A percentile compares a stretch with the other conserved stretches of the same genome.
These are phyloP conservation scores for Argyresthia goedartella DNA, from an alignment of 2,888 invertebrate genomes.

Conservation along the genomic window DNA sequence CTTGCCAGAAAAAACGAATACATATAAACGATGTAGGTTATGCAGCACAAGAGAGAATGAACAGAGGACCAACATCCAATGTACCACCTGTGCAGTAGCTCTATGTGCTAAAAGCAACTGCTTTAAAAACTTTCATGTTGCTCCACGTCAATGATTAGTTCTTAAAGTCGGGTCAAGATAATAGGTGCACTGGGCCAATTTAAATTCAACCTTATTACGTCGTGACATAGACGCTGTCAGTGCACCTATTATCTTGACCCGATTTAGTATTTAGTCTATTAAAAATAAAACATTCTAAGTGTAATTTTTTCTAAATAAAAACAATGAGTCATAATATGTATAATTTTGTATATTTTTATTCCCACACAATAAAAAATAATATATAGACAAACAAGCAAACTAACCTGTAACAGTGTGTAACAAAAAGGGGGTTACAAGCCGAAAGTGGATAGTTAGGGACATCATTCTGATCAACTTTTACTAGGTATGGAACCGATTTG, in stretches of 20 bases:
- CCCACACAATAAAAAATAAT: too few relatives aligned
- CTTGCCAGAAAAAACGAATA: constrained; percentile 7
- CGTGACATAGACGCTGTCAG: not conserved
- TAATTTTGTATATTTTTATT: too few relatives aligned
- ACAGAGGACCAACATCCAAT: constrained; percentile 9
- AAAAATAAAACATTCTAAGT: not conserved
- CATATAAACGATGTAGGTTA: constrained; percentile 12
- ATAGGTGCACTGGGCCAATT: not conserved
- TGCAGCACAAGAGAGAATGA: constrained; percentile 10
- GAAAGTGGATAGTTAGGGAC: too few relatives aligned
- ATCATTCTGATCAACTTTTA: too few relatives aligned
- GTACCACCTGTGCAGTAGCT: constrained; percentile 5
- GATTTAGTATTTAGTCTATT: not conserved
- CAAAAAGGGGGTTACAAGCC: too few relatives aligned
- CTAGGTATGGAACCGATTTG: too few relatives aligned
- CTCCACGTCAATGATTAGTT: not conserved
- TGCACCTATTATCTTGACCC: not conserved
- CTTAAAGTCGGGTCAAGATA: not conserved
- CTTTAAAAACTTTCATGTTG: constrained; percentile 3
- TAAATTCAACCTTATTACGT: not conserved
- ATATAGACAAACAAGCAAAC: too few relatives aligned
- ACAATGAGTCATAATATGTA: not conserved
- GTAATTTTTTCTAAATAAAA: not conserved
- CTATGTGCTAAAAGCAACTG: constrained; percentile 1
- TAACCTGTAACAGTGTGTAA: too few relatives aligned